Conservation (phyloP, 2,888 invertebrate species). For the Elmis aenea region DNA sequence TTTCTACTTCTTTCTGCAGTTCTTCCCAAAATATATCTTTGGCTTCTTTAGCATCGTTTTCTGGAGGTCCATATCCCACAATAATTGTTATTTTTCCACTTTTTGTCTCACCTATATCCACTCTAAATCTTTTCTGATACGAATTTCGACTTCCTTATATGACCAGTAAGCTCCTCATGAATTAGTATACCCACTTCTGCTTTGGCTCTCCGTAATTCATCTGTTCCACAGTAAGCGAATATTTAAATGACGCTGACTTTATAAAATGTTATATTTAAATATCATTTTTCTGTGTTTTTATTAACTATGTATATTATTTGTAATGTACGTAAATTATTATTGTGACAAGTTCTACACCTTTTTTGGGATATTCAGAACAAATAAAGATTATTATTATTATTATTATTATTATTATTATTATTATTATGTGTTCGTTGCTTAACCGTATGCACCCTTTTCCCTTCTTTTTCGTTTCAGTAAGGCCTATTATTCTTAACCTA, state of each 20-base stretch:
- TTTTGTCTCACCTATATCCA: neutral
- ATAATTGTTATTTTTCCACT: slow-evolving; percentile 2
- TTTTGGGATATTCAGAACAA: no score
- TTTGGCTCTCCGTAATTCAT: neutral
- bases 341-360: no score
- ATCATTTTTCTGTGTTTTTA: no score
- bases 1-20: slow-evolving; percentile 1
- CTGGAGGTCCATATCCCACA: neutral
- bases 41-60: slow-evolving; percentile 2
- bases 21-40: slow-evolving; percentile 5
- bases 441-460: slow-evolving; percentile 1
- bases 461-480: slow-evolving; percentile 2
- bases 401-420: no score
- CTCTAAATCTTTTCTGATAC: slow-evolving; percentile 2
- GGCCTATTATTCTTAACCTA: slow-evolving; percentile 2
- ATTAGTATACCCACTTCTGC: neutral
- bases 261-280: no score
- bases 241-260: no score
- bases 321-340: no score
- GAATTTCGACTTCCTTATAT: no score
- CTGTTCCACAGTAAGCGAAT: slow-evolving; percentile 1
- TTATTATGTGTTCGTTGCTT: slow-evolving; percentile 1
- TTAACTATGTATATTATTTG: no score
- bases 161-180: no score
- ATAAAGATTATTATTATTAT: no score